These are phyloP conservation scores for Dascillus cervinus DNA, from an alignment of 2,888 invertebrate genomes.

Conservation along the genomic window DNA sequence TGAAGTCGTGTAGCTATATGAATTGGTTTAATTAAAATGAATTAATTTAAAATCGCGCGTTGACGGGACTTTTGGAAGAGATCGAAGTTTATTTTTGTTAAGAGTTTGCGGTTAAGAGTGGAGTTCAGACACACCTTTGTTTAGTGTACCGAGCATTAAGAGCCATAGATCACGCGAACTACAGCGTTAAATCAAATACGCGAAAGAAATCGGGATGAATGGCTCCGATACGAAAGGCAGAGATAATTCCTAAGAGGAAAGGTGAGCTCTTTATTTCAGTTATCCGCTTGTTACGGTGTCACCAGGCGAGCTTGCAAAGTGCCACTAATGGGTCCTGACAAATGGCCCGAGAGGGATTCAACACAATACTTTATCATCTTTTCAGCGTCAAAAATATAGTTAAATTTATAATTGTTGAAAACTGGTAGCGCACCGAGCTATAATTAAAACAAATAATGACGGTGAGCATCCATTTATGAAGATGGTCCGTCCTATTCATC, in stretches of 20 bases:
- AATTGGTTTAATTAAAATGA: too few relatives aligned
- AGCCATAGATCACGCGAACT: slow-evolving; percentile 17
- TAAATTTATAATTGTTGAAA: too few relatives aligned
- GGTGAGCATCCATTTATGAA: too few relatives aligned
- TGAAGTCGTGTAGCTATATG: too few relatives aligned
- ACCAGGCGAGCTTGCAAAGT: slow-evolving; percentile 34
- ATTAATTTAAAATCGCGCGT: too few relatives aligned
- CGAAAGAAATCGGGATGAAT: slow-evolving; percentile 24
- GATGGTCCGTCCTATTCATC: too few relatives aligned
- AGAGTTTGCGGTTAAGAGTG: too few relatives aligned
- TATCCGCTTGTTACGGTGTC: slow-evolving; percentile 37
- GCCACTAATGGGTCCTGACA: slow-evolving; percentile 36
- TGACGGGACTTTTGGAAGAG: too few relatives aligned
- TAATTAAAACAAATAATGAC: too few relatives aligned
- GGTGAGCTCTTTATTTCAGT: slow-evolving; percentile 39
- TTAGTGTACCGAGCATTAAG: slow-evolving; percentile 2
- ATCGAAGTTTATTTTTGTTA: too few relatives aligned
- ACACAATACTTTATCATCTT: background rate
- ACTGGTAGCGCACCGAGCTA: too few relatives aligned
- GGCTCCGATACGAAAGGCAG: slow-evolving; percentile 24
- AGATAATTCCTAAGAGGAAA: slow-evolving; percentile 35
- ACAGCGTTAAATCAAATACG: slow-evolving; percentile 20
- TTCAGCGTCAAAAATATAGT: background rate
- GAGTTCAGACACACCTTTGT: background rate
- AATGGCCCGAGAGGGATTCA: slow-evolving; percentile 30